Conservation (phyloP, 2,797 vertebrate species). For the Ptychadena robeensis region DNA sequence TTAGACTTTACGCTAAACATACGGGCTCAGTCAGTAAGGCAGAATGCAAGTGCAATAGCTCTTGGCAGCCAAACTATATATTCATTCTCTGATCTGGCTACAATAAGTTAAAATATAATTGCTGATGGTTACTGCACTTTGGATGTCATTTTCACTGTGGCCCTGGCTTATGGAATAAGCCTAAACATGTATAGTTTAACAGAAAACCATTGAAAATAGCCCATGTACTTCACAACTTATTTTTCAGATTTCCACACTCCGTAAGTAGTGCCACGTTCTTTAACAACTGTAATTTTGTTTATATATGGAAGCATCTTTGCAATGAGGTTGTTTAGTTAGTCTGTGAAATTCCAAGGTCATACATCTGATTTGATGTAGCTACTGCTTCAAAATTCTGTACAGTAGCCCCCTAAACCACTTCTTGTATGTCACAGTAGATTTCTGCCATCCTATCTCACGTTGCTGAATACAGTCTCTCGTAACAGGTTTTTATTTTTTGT, state of each 20-base stretch:
- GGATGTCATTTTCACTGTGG: too few relatives aligned
- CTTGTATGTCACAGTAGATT: not conserved
- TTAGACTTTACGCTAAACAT: too few relatives aligned
- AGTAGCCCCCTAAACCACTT: slow-evolving; percentile 2
- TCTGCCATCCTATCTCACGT: not conserved
- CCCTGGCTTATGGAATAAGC: too few relatives aligned
- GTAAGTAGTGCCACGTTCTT: not conserved
- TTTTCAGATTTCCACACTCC: not conserved
- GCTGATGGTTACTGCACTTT: not conserved
- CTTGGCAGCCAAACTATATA: not conserved
- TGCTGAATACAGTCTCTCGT: not conserved
- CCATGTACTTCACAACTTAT: too few relatives aligned
- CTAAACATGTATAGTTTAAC: too few relatives aligned
- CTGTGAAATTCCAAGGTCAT: not conserved
- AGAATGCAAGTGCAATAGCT: not conserved
- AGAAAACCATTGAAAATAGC: too few relatives aligned
- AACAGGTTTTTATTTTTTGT: too few relatives aligned
- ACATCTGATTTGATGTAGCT: not conserved
- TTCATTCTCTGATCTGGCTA: not conserved
- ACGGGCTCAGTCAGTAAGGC: too few relatives aligned
- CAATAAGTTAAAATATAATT: not conserved
- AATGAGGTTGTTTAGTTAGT: not conserved
- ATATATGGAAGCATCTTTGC: not conserved
- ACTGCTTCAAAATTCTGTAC: not conserved
- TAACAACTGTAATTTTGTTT: too few relatives aligned